Evolutionary conservation across 2,797 vertebrate genomes (phyloP).

Genomic region (Eulemur albifrons): DNA sequence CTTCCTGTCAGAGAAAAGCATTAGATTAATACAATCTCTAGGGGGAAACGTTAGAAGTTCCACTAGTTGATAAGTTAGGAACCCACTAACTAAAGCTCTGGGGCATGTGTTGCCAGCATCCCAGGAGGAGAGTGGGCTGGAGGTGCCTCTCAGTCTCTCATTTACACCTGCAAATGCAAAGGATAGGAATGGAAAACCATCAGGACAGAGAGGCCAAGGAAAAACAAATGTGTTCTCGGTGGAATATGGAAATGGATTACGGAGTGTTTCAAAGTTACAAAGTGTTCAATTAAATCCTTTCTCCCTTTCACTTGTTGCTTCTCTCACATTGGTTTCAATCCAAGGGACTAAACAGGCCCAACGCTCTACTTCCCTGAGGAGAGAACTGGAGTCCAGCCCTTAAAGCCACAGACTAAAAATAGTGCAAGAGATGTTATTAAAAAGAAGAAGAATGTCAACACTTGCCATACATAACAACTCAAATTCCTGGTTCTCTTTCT

Average conservation of each 20-base stretch:
- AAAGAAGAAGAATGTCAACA: neutral
- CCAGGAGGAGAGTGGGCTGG: neutral
- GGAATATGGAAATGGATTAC: neutral
- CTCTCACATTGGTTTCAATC: neutral
- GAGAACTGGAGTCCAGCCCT: neutral
- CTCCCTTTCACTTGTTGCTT: neutral
- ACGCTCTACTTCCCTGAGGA: neutral
- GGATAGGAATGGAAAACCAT: neutral
- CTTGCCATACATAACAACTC: neutral
- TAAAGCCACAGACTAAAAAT: neutral
- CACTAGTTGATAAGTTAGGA: neutral
- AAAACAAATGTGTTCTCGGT: neutral
- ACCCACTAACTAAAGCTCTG: neutral
- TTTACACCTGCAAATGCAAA: neutral
- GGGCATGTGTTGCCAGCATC: neutral
- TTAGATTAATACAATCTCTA: neutral
- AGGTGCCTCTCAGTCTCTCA: neutral
- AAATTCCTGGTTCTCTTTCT: neutral
- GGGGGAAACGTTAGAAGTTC: neutral
- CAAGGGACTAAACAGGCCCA: neutral
- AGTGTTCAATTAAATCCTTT: neutral
- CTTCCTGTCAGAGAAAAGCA: conserved; percentile 46
- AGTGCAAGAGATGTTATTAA: neutral
- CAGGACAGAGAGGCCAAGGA: neutral
- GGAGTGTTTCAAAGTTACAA: neutral